Evolutionary conservation across 1,140 invertebrate genomes (phyloP).

Genomic region (Caenorhabditis inopinata): DNA sequence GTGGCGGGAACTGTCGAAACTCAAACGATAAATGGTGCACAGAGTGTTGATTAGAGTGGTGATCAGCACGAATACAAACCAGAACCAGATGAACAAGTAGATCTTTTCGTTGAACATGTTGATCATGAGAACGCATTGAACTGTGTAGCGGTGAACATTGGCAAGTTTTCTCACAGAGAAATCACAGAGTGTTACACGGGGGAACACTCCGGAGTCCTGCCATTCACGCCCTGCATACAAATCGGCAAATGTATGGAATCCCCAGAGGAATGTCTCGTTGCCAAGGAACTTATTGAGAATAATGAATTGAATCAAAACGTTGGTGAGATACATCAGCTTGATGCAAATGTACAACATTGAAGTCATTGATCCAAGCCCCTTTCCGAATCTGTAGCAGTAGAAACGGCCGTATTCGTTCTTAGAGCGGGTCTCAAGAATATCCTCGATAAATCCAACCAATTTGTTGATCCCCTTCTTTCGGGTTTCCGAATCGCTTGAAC

Average conservation of each 20-base stretch:
- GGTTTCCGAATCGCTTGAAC: slow-evolving; percentile 48
- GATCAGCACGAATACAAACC: slow-evolving; percentile 62
- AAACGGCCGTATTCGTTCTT: slow-evolving; percentile 45
- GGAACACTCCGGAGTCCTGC: slow-evolving; percentile 64
- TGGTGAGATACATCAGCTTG: slow-evolving; percentile 68
- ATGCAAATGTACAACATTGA: slow-evolving; percentile 69
- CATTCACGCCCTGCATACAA: slow-evolving; percentile 59
- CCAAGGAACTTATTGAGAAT: slow-evolving; percentile 70
- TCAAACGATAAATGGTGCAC: slow-evolving; percentile 52
- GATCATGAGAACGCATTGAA: slow-evolving; percentile 67
- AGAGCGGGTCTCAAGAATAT: slow-evolving; percentile 58
- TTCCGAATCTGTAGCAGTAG: slow-evolving; percentile 58
- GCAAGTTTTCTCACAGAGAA: slow-evolving; percentile 65
- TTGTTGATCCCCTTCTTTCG: slow-evolving; percentile 54
- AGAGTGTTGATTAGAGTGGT: slow-evolving; percentile 63
- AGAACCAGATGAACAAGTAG: slow-evolving; percentile 65
- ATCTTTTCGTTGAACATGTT: slow-evolving; percentile 67
- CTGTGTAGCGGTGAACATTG: slow-evolving; percentile 67
- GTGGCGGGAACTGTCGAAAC: slow-evolving; percentile 42
- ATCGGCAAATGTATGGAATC: slow-evolving; percentile 53
- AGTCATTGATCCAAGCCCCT: slow-evolving; percentile 69
- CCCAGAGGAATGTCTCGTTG: slow-evolving; percentile 68
- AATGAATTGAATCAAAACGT: slow-evolving; percentile 69
- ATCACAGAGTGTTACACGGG: slow-evolving; percentile 68
- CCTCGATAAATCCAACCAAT: slow-evolving; percentile 54